A percentile compares a stretch with the other conserved stretches of the same genome.
phyloP scores from a whole-genome alignment of 1,140 invertebrate genomes.

The Callitettix versicolor region DNA sequence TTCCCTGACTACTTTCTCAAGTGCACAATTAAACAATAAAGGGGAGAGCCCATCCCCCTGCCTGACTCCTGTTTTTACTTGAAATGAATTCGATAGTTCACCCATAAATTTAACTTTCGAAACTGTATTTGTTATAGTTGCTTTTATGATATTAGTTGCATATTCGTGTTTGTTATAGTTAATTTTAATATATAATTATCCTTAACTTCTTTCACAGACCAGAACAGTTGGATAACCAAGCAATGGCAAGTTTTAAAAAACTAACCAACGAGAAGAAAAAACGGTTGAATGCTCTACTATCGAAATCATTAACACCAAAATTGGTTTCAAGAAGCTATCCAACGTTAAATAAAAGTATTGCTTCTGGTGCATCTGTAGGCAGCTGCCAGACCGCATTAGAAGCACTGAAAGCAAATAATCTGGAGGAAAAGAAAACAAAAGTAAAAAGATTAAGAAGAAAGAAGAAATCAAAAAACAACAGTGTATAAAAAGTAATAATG shows the following conservation, averaged over 20 bases:
- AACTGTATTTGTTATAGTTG: no score
- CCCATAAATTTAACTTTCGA: no score
- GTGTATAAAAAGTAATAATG: no score
- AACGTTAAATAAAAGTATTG: slow-evolving; percentile 33
- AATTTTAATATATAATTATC: slow-evolving; percentile 28
- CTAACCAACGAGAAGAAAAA: slow-evolving; percentile 40
- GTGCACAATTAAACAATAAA: no score
- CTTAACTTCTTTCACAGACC: slow-evolving; percentile 29
- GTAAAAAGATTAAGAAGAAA: neutral
- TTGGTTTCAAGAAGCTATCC: slow-evolving; percentile 59
- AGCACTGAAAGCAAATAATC: slow-evolving; percentile 30
- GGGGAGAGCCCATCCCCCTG: no score
- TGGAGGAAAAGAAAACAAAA: slow-evolving; percentile 28
- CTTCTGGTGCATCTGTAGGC: neutral
- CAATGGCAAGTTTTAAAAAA: slow-evolving; percentile 26
- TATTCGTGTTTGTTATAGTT: no score
- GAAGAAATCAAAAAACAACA: neutral
- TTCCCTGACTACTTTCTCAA: no score
- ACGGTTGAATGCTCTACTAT: slow-evolving; percentile 44
- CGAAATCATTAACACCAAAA: slow-evolving; percentile 50
- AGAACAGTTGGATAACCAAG: neutral
- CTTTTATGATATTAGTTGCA: no score
- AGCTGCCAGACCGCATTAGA: slow-evolving; percentile 30
- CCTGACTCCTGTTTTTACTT: no score
- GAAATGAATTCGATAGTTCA: no score